Percentiles rank a stretch among this genome's conserved stretches.
phyloP scores from a whole-genome alignment of 2,113 vertebrate genomes.

The Catharus bicknelli region DNA sequence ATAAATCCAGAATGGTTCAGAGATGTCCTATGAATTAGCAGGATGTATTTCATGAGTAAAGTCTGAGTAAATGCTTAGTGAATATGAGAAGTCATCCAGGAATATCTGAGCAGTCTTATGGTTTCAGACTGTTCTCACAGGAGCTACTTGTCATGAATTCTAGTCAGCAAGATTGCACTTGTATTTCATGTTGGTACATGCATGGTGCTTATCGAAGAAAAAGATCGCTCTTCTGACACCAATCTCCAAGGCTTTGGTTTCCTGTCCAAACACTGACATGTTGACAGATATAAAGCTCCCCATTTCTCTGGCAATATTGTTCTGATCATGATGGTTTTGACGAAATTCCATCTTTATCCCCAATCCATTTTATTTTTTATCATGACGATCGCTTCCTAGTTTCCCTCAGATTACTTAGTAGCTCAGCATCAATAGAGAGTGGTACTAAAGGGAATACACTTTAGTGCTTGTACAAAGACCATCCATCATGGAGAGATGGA shows the following conservation, averaged over 20 bases:
- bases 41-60: not conserved
- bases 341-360: slow-evolving; percentile 58
- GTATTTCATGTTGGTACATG: slow-evolving; percentile 56
- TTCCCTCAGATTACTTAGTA: slow-evolving; percentile 68
- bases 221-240: slow-evolving; percentile 50
- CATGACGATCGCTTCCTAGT: slow-evolving; percentile 50
- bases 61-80: slow-evolving; percentile 6
- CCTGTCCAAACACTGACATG: slow-evolving; percentile 48
- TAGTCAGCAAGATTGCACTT: slow-evolving; percentile 45
- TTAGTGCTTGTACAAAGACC: slow-evolving; percentile 62
- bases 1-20: not conserved
- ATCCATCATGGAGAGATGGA: slow-evolving; percentile 63
- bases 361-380: slow-evolving; percentile 62
- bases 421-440: slow-evolving; percentile 63
- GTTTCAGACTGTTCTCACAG: slow-evolving; percentile 49
- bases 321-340: slow-evolving; percentile 66
- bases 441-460: slow-evolving; percentile 68
- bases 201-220: slow-evolving; percentile 58
- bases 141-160: slow-evolving; percentile 49
- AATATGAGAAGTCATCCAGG: not conserved
- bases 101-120: not conserved
- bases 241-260: slow-evolving; percentile 63
- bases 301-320: slow-evolving; percentile 53
- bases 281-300: slow-evolving; percentile 57
- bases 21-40: not conserved